A percentile compares a stretch with the other conserved stretches of the same genome.
phyloP scores from a whole-genome alignment of 2,113 vertebrate genomes.

The Hippolais icterina region DNA sequence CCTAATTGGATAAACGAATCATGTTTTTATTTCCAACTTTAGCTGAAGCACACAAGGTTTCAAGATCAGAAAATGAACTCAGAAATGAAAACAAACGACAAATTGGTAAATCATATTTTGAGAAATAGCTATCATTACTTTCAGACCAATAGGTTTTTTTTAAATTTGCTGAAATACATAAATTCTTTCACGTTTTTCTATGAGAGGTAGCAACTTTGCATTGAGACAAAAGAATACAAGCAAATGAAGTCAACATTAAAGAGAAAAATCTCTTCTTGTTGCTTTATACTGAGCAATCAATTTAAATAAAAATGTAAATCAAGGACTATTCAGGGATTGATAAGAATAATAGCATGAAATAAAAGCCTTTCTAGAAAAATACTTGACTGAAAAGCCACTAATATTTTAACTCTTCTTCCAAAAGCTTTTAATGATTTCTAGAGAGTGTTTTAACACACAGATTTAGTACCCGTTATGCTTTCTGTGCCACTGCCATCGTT shows the following conservation, averaged over 20 bases:
- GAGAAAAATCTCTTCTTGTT: background rate
- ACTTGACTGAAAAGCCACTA: background rate
- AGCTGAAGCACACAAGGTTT: conserved; percentile 84
- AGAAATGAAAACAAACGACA: conserved; percentile 88
- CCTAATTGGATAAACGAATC: conserved; percentile 44
- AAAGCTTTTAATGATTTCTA: background rate
- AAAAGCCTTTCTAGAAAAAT: background rate
- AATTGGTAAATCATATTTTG: conserved; percentile 76
- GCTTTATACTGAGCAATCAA: background rate
- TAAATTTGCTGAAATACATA: background rate
- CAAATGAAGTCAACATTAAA: background rate
- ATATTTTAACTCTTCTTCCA: background rate
- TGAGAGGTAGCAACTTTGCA: background rate
- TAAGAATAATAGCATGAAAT: background rate
- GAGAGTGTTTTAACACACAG: background rate
- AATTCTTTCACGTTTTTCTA: background rate
- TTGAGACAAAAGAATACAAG: background rate
- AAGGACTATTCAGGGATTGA: background rate
- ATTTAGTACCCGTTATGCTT: background rate
- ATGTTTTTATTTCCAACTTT: conserved; percentile 63
- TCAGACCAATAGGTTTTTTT: background rate
- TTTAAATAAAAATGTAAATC: background rate
- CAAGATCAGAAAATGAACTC: conserved; percentile 83
- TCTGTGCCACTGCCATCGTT: background rate
- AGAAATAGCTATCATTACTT: conserved; percentile 30